Evolutionary conservation across 1,140 invertebrate species (phyloP).

Genomic region (Heliconius congener): DNA sequence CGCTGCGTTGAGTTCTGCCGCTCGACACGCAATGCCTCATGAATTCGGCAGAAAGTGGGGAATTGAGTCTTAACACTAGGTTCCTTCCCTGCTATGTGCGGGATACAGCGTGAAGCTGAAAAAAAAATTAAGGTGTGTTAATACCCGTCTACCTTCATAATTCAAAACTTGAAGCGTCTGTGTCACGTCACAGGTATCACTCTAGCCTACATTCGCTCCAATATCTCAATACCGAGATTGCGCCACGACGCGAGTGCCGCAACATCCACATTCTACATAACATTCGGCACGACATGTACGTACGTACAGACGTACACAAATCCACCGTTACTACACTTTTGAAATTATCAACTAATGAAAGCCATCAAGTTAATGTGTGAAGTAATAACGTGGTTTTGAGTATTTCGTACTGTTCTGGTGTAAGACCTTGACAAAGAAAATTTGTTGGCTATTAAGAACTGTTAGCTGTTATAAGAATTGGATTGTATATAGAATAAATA

Average conservation of each 20-base stretch:
- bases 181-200: constrained; percentile 10
- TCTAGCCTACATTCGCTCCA: constrained; percentile 32
- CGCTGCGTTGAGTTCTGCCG: too few species aligned
- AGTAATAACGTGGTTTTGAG: neutral
- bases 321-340: constrained; percentile 25
- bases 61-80: too few species aligned
- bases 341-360: constrained; percentile 33
- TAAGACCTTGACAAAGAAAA: neutral
- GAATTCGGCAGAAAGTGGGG: too few species aligned
- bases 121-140: neutral
- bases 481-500: neutral
- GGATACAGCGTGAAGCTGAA: too few species aligned
- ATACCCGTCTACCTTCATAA: neutral
- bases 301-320: constrained; percentile 15
- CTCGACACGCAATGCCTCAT: too few species aligned
- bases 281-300: constrained; percentile 24
- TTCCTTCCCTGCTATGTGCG: too few species aligned
- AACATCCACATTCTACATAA: constrained; percentile 38
- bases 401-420: neutral
- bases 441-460: neutral
- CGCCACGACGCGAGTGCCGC: constrained; percentile 22
- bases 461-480: neutral
- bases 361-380: constrained; percentile 8
- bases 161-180: neutral
- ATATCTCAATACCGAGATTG: constrained; percentile 34